phyloP scores from a whole-genome alignment of 1,140 invertebrate genomes.

The Platyscapa corneri region DNA sequence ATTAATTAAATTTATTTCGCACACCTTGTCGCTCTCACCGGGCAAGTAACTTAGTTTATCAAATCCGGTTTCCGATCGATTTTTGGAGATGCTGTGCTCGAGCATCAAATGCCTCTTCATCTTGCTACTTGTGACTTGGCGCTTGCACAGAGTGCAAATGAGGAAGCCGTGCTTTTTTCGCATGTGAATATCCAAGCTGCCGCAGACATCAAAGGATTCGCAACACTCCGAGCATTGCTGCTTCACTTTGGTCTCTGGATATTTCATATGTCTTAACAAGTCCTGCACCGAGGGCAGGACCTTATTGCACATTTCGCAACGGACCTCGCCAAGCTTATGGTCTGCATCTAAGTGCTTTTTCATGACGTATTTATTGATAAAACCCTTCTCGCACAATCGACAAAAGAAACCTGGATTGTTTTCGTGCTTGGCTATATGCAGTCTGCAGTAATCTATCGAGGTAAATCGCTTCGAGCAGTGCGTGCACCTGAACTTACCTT shows the following conservation, averaged over 20 bases:
- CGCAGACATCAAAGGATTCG: slow-evolving; percentile 45
- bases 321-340: slow-evolving; percentile 57
- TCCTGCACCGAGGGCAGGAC: slow-evolving; percentile 48
- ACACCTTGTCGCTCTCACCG: slow-evolving; percentile 18
- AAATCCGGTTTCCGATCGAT: slow-evolving; percentile 50
- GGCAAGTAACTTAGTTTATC: slow-evolving; percentile 33
- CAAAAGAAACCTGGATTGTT: slow-evolving; percentile 64
- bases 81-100: slow-evolving; percentile 58
- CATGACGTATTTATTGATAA: slow-evolving; percentile 62
- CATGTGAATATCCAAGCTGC: slow-evolving; percentile 56
- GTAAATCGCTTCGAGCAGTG: slow-evolving; percentile 67
- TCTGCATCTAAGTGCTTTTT: slow-evolving; percentile 63
- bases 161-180: slow-evolving; percentile 55
- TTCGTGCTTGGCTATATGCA: slow-evolving; percentile 67
- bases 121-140: slow-evolving; percentile 54
- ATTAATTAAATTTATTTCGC: slow-evolving; percentile 21
- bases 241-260: slow-evolving; percentile 26
- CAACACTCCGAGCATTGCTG: slow-evolving; percentile 57
- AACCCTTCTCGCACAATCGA: slow-evolving; percentile 62
- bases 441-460: slow-evolving; percentile 64
- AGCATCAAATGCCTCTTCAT: slow-evolving; percentile 58
- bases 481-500: slow-evolving; percentile 61
- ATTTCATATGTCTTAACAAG: slow-evolving; percentile 53
- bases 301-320: slow-evolving; percentile 57
- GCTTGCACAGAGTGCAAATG: slow-evolving; percentile 57